Evolutionary conservation across 2,797 vertebrate species (phyloP), one percentile per base, ranked within the genome.

Genomic region (Champsocephalus esox): DNA sequence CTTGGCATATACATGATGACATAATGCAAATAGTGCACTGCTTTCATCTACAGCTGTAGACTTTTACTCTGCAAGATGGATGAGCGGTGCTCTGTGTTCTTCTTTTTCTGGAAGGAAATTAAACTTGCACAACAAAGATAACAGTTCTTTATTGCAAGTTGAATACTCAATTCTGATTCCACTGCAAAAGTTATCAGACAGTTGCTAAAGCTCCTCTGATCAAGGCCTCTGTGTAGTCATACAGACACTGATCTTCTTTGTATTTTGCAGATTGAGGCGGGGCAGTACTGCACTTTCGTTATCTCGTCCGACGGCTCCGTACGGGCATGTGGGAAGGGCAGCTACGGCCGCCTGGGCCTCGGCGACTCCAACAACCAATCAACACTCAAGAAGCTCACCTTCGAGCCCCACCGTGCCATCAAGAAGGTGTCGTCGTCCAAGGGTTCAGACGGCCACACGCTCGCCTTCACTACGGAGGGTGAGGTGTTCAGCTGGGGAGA

Each of bases 401-500:
- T 96, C 41, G 95, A 96, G 61, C 95, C 95, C 1, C 94, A 95
- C 54, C 93, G 95, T 9, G 93, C 89, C 78, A 93, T 96, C 86
- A 94, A 95, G 85, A 96, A 96, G 75, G 95, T 96, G 79, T 95
- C 95, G 0, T 96, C 95, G 0, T 96, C 95, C 59, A 96, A 96
- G 76, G 95, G 95, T 70, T 96, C 95, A 0, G 95, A 96, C 1
- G 95, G 95, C 55, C 95, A 96, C 89, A 95, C 95, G 7, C 88
- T 96, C 83, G 95, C 95, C 57, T 95, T 96, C 80, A 96, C 95
- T 0, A 91, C 92, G 0, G 95, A 96, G 88, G 95, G 95, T 0
- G 95, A 96, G 83, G 91, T 95, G 51, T 96, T 96, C 92, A 96
- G 95, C 90, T 96, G 95, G 95, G 95, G 95, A 0, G 95, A 96